Conservation (phyloP, 2,113 vertebrate species). For the Istiophorus platypterus region DNA sequence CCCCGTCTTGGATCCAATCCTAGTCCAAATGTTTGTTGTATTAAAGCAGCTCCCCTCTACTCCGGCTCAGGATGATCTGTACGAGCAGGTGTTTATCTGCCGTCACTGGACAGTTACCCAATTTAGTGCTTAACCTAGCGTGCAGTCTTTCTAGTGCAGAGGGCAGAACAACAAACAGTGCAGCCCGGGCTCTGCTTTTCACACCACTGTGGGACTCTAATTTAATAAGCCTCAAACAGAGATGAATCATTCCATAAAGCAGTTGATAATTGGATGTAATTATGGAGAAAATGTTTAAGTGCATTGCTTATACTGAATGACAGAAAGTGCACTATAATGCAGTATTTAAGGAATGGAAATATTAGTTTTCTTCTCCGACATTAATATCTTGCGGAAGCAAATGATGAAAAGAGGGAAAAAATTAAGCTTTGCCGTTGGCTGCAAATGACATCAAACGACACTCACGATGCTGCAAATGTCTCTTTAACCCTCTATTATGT, state of each 20-base stretch:
- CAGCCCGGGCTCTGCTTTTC: slow-evolving; percentile 34
- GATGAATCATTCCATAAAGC: slow-evolving; percentile 61
- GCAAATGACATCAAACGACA: slow-evolving; percentile 47
- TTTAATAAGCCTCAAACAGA: slow-evolving; percentile 58
- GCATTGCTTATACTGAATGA: slow-evolving; percentile 28
- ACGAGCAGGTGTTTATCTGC: slow-evolving; percentile 80
- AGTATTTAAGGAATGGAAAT: slow-evolving; percentile 31
- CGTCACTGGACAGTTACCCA: slow-evolving; percentile 74
- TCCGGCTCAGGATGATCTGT: slow-evolving; percentile 70
- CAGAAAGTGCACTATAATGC: slow-evolving; percentile 8
- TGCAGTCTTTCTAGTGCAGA: slow-evolving; percentile 71
- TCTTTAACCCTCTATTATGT: slow-evolving; percentile 45
- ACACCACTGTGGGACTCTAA: slow-evolving; percentile 43
- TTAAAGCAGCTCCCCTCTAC: slow-evolving; percentile 57
- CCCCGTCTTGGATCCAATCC: slow-evolving; percentile 47
- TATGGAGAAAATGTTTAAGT: slow-evolving; percentile 55
- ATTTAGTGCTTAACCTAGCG: slow-evolving; percentile 79
- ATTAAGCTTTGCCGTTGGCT: slow-evolving; percentile 41
- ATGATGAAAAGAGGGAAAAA: slow-evolving; percentile 20
- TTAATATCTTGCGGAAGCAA: slow-evolving; percentile 49
- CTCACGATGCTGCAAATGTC: slow-evolving; percentile 26
- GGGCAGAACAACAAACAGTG: slow-evolving; percentile 61
- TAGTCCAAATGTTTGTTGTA: slow-evolving; percentile 64
- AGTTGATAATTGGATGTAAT: slow-evolving; percentile 63
- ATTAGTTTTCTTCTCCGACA: slow-evolving; percentile 35